phyloP scores from a whole-genome alignment of 2,797 vertebrate genomes.

The Euphonia xanthogaster region DNA sequence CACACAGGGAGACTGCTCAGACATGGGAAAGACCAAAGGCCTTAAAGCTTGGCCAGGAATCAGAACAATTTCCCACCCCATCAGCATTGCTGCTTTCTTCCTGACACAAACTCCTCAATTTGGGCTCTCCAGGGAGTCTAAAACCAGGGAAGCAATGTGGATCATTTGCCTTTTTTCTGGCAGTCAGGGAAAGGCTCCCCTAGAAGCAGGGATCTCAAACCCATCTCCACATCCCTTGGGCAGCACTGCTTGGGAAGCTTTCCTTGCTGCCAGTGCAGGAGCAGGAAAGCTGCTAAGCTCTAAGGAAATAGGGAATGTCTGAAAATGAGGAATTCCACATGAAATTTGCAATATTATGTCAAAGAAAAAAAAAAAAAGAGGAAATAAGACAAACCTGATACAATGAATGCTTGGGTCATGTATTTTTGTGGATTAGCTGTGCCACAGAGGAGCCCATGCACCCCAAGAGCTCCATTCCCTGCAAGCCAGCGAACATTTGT shows the following conservation, averaged over 20 bases:
- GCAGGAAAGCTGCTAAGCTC: background rate
- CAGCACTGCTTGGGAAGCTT: background rate
- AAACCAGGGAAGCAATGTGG: background rate
- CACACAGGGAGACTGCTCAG: background rate
- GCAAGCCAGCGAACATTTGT: slow-evolving; percentile 42
- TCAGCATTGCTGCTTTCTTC: background rate
- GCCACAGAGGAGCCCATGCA: background rate
- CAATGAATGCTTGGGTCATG: background rate
- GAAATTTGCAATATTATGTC: background rate
- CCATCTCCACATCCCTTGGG: background rate
- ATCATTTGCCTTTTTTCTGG: background rate
- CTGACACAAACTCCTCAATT: background rate
- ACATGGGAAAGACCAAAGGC: background rate
- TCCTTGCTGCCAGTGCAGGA: background rate
- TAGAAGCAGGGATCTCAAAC: background rate
- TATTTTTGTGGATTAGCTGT: slow-evolving; percentile 35
- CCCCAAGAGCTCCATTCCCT: slow-evolving; percentile 22
- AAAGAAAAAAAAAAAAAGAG: background rate
- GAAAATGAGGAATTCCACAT: background rate
- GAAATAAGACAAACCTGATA: slow-evolving; percentile 19
- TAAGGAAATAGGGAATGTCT: background rate
- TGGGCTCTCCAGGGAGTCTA: background rate
- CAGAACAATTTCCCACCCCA: background rate
- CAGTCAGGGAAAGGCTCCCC: background rate
- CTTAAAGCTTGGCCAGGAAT: background rate